These are phyloP conservation scores for Sabatieria punctata DNA, from an alignment of 2,888 invertebrate species.

Conservation along the genomic window DNA sequence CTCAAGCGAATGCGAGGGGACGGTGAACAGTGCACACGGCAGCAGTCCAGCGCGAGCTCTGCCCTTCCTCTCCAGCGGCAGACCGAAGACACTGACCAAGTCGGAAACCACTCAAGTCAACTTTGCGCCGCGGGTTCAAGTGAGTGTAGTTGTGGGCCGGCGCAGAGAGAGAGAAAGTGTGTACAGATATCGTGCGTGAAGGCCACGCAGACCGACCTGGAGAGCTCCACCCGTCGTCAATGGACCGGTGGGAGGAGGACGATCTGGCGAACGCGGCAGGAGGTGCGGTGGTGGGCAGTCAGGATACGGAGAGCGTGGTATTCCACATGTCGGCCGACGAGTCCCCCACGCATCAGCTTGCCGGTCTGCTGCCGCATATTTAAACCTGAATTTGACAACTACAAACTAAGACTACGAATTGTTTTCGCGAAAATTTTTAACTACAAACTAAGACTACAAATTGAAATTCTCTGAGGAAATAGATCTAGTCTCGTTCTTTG, in stretches of 20 bases:
- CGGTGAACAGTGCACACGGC: too few relatives aligned
- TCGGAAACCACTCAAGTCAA: constrained; percentile 7
- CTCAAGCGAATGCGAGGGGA: too few relatives aligned
- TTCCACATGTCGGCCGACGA: constrained; percentile 13
- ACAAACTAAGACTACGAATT: too few relatives aligned
- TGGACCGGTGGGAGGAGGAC: constrained; percentile 21
- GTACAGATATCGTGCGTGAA: constrained; percentile 24
- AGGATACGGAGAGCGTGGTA: constrained; percentile 1
- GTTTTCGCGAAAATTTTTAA: too few relatives aligned
- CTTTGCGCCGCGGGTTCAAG: constrained; percentile 7
- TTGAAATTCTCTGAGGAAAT: too few relatives aligned
- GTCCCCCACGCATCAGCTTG: constrained; percentile 21
- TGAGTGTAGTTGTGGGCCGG: not conserved
- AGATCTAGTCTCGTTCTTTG: too few relatives aligned
- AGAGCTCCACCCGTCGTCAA: constrained; percentile 13
- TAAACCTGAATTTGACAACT: too few relatives aligned
- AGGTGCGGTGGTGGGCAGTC: not conserved
- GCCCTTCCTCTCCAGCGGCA: too few relatives aligned
- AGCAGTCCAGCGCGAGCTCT: too few relatives aligned
- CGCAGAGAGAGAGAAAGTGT: too few relatives aligned
- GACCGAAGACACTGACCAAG: too few relatives aligned
- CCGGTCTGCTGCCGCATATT: constrained; percentile 56
- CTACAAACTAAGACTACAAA: too few relatives aligned
- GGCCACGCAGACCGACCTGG: constrained; percentile 28
- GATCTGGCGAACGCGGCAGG: not conserved